Conservation (phyloP, 2,888 invertebrate species). For the Oscheius sp. region DNA sequence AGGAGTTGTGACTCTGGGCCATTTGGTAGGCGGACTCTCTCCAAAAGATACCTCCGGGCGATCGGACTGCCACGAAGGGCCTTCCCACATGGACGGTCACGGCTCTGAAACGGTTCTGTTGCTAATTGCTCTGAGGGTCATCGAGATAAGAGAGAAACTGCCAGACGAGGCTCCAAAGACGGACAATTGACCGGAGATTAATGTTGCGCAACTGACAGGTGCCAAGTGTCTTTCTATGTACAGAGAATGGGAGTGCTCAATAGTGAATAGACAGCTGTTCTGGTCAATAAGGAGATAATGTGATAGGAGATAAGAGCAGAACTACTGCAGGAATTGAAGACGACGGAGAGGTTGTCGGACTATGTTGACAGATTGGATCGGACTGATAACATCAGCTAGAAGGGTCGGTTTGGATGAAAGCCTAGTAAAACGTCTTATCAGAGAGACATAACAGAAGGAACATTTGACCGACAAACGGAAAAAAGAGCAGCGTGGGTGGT, state of each 20-base stretch:
- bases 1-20: constrained; percentile 39
- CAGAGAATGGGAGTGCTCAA: too few relatives aligned
- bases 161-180: constrained; percentile 8
- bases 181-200: constrained; percentile 15
- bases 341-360: too few relatives aligned
- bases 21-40: constrained; percentile 38
- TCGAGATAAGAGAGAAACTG: constrained; percentile 11
- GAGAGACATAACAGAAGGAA: too few relatives aligned
- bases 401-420: too few relatives aligned
- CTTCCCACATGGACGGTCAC: constrained; percentile 33
- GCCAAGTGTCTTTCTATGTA: background rate
- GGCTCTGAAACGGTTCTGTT: constrained; percentile 5
- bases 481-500: constrained; percentile 13
- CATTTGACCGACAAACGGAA: too few relatives aligned
- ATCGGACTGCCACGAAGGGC: constrained; percentile 35
- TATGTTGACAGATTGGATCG: too few relatives aligned
- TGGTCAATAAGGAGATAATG: too few relatives aligned
- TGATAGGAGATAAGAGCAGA: too few relatives aligned
- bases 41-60: constrained; percentile 10
- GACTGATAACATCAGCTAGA: too few relatives aligned
- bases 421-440: too few relatives aligned
- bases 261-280: too few relatives aligned
- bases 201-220: constrained; percentile 23
- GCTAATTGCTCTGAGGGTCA: background rate
- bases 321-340: too few relatives aligned